Evolutionary conservation across 2,113 vertebrate genomes (phyloP), one percentile per base, ranked within the genome.

Genomic region (Nothobranchius furzeri): DNA sequence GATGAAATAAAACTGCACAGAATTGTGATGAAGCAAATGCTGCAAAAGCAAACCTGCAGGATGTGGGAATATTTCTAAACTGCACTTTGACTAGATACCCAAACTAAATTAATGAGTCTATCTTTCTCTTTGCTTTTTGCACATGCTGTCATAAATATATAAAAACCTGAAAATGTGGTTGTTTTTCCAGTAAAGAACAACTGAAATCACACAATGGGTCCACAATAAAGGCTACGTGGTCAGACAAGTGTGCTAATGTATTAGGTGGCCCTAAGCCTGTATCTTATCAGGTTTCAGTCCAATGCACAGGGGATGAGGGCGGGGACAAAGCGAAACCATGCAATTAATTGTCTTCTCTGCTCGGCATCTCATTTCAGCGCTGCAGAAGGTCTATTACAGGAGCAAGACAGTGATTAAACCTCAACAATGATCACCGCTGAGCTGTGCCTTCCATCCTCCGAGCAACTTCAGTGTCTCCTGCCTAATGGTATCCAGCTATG

Each of bases 311-410:
- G 76, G 66, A 80, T 72, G 62, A 50, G 73, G 87, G 82, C 45
- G 66, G 86, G 77, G 79, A 87, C 85, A 90, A 87, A 85, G 89
- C 82, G 85, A 92, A 92, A 84, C 86, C 87, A 89, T 90, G 92
- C 91, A 93, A 93, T 93, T 93, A 93, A 93, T 93, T 92, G 90
- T 92, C 85, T 90, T 91, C 85, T 88, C 85, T 87, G 83, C 86
- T 89, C 91, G 88, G 91, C 88, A 92, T 93, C 89, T 91, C 86
- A 89, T 92, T 92, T 92, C 86, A 90, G 76, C 89, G 89, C 82
- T 88, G 89, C 88, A 90, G 89, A 92, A 91, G 90, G 89, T 93
- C 89, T 91, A 90, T 93, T 91, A 89, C 86, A 89, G 85, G 87
- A 87, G 88, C 88, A 90, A 85, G 87, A 79, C 85, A 89, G 89